Evolutionary conservation across 2,113 vertebrate genomes (phyloP), one percentile per base, ranked within the genome.

Genomic region (Columba janthina): DNA sequence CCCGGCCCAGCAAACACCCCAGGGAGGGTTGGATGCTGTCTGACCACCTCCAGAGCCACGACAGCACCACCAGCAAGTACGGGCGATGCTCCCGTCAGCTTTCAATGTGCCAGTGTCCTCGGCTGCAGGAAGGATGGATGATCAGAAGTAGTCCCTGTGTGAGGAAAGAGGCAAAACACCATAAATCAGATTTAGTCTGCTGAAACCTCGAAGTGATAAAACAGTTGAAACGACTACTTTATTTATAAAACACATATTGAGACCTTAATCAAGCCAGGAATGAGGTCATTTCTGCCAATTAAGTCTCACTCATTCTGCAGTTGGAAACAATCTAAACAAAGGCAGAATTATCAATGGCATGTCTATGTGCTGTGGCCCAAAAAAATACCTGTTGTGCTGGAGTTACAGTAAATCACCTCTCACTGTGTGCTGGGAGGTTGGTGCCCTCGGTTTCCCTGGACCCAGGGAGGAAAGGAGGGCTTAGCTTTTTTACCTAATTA

Each of bases 321-420:
- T 94, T 95, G 93, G 93, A 96, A 96, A 72, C 85, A 94, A 93
- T 95, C 89, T 73, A 83, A 93, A 93, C 85, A 84, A 95, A 96
- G 46, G 67, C 88, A 92, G 89, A 93, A 65, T 50, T 93, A 78
- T 95, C 94, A 93, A 90, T 88, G 69, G 85, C 28, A 7, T 69
- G 78, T 83, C 91, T 93, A 65, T 89, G 74, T 85, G 85, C 84
- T 53, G 65, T 32, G 5, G 84, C 44, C 77, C 40, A 62, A 86
- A 83, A 89, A 97, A 92, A 82, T 80, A 81, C 71, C 56, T 16
- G 3, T 60, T 53, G 18, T 75, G 54, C 32, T 54, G 58, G 58
- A 28, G 51, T 56, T 93, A 58, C 88, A 71, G 85, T 73, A 94
- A 88, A 95, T 90, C 51, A 89, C 56, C 15, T 87, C 82, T 60